Percentiles rank a stretch among this genome's conserved stretches.
phyloP scores from a whole-genome alignment of 2,888 invertebrate species.

The Alsophila aescularia region DNA sequence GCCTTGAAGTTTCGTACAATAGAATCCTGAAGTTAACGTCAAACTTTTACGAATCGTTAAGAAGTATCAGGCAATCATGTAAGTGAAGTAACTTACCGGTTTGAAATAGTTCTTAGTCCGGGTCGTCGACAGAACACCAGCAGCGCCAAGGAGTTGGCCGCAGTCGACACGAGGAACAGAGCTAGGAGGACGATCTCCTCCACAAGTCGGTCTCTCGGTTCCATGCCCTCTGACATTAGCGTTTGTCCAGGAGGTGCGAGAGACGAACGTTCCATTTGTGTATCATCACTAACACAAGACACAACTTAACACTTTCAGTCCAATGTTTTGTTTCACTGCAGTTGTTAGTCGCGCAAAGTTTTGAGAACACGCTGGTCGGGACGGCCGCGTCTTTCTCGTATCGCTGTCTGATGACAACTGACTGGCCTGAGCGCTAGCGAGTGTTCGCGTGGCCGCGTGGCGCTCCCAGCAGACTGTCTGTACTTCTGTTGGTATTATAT shows the following conservation, averaged over 20 bases:
- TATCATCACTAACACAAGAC: slow-evolving; percentile 78
- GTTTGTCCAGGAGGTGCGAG: slow-evolving; percentile 77
- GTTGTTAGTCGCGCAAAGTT: slow-evolving; percentile 80
- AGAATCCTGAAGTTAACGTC: slow-evolving; percentile 32
- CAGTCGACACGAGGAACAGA: slow-evolving; percentile 87
- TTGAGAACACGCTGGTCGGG: slow-evolving; percentile 76
- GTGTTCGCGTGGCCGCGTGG: slow-evolving; percentile 61
- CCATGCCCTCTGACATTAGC: slow-evolving; percentile 80
- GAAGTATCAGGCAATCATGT: slow-evolving; percentile 31
- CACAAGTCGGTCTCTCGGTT: slow-evolving; percentile 72
- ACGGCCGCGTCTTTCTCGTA: slow-evolving; percentile 79
- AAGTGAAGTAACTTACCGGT: slow-evolving; percentile 84
- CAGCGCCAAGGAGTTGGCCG: slow-evolving; percentile 89
- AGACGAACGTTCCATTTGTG: slow-evolving; percentile 68
- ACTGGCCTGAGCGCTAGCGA: slow-evolving; percentile 39
- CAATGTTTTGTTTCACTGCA: slow-evolving; percentile 65
- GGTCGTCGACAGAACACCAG: slow-evolving; percentile 90
- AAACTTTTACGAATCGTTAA: slow-evolving; percentile 8
- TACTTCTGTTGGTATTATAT: background rate
- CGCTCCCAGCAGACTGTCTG: slow-evolving; percentile 45
- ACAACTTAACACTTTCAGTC: slow-evolving; percentile 77
- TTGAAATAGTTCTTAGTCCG: slow-evolving; percentile 90
- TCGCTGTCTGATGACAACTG: slow-evolving; percentile 78
- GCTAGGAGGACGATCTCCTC: slow-evolving; percentile 80
- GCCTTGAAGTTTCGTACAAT: slow-evolving; percentile 37